A percentile compares a stretch with the other conserved stretches of the same genome.
These are phyloP conservation scores for Saturnia pavonia DNA, from an alignment of 2,888 invertebrate species.

Conservation along the genomic window DNA sequence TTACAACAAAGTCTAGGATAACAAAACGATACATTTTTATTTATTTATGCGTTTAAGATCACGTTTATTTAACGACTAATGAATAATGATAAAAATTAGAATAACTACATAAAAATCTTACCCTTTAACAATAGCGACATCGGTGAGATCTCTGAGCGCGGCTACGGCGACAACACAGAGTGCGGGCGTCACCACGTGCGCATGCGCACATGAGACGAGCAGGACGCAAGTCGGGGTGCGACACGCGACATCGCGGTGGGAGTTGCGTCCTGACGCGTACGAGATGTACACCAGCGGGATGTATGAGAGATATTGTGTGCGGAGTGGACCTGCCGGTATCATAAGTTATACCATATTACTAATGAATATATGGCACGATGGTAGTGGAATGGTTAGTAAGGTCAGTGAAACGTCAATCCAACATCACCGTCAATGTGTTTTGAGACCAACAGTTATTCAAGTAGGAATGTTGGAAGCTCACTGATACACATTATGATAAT, in stretches of 20 bases:
- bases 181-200: constrained; percentile 27
- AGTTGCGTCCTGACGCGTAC: constrained; percentile 40
- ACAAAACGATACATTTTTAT: no score
- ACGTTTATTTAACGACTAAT: no score
- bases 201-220: constrained; percentile 21
- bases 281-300: constrained; percentile 52
- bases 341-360: not conserved
- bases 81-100: not conserved
- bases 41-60: no score
- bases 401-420: not conserved
- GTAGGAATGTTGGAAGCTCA: no score
- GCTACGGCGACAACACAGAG: constrained; percentile 29
- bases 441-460: no score
- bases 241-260: constrained; percentile 16
- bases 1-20: no score
- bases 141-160: constrained; percentile 33
- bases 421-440: no score
- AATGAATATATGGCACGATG: not conserved
- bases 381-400: not conserved
- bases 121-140: constrained; percentile 44
- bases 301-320: constrained; percentile 45
- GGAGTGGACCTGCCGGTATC: constrained; percentile 45
- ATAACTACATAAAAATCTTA: constrained; percentile 22
- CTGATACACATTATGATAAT: no score
- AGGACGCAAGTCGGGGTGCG: constrained; percentile 18